These are phyloP conservation scores for Hecatera dysodea DNA, from an alignment of 2,888 invertebrate species.

Conservation along the genomic window DNA sequence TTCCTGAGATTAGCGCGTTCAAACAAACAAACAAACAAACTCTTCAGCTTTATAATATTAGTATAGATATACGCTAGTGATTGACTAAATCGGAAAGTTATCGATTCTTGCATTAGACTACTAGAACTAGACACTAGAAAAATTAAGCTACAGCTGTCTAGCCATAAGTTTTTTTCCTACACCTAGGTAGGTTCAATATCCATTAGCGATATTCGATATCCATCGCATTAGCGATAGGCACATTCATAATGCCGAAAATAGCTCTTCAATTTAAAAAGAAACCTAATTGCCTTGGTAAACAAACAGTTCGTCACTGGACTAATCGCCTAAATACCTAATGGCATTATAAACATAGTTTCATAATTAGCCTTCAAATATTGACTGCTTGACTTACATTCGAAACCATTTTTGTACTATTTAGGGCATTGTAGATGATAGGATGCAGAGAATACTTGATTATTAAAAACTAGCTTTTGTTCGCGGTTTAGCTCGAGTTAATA, in stretches of 20 bases:
- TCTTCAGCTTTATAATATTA: too few relatives aligned
- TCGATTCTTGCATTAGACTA: too few relatives aligned
- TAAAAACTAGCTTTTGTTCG: too few relatives aligned
- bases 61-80: too few relatives aligned
- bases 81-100: too few relatives aligned
- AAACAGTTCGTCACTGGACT: background rate
- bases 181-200: background rate
- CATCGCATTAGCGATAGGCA: too few relatives aligned
- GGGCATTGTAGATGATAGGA: background rate
- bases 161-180: background rate
- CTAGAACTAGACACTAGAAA: too few relatives aligned
- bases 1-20: too few relatives aligned
- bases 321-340: constrained; percentile 11
- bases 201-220: background rate
- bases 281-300: background rate
- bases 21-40: too few relatives aligned
- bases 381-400: background rate
- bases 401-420: background rate
- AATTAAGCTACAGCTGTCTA: background rate
- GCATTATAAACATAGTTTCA: constrained; percentile 2
- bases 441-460: background rate
- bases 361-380: constrained; percentile 24
- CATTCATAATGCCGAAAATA: background rate
- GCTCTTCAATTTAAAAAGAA: background rate
- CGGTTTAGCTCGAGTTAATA: too few relatives aligned